phyloP scores from a whole-genome alignment of 35 echinoderm and acorn worm genomes.

The Acanthaster planci region DNA sequence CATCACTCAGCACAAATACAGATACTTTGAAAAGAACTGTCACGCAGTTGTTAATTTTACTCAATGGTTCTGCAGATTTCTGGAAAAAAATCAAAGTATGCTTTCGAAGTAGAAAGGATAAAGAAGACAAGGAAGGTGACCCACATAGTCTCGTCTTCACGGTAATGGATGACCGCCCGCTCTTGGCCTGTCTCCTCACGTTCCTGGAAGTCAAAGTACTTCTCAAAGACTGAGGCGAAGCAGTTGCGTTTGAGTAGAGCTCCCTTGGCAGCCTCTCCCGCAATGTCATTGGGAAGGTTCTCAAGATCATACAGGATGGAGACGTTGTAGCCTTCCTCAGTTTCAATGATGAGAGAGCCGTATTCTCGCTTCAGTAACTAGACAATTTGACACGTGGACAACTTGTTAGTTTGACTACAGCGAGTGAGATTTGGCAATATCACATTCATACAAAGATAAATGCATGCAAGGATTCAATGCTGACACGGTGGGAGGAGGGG shows the following conservation, averaged over 20 bases:
- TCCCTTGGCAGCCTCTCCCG: conserved; percentile 60
- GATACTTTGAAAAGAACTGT: too few relatives aligned
- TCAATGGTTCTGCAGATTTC: too few relatives aligned
- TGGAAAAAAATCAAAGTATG: too few relatives aligned
- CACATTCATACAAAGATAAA: too few relatives aligned
- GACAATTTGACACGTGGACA: too few relatives aligned
- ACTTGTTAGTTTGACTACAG: too few relatives aligned
- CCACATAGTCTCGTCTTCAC: conserved; percentile 98
- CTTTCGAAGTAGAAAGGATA: not conserved
- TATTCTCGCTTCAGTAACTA: conserved; percentile 84
- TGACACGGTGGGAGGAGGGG: too few relatives aligned
- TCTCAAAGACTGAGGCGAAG: conserved; percentile 95
- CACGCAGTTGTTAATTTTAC: too few relatives aligned
- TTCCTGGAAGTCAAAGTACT: conserved; percentile 83
- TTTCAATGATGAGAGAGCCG: conserved; percentile 34
- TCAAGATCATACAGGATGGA: conserved; percentile 66
- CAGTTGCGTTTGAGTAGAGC: conserved; percentile 91
- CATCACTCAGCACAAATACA: too few relatives aligned
- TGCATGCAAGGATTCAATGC: too few relatives aligned
- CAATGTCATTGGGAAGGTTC: conserved; percentile 63
- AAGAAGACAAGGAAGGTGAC: not conserved
- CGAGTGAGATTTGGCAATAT: too few relatives aligned
- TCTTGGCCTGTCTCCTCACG: conserved; percentile 50
- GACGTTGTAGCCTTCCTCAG: conserved; percentile 59
- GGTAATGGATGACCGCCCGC: conserved; percentile 82